A percentile compares a stretch with the other conserved stretches of the same genome.
phyloP scores from a whole-genome alignment of 1,140 invertebrate species.

The Lepidurus couesii region DNA sequence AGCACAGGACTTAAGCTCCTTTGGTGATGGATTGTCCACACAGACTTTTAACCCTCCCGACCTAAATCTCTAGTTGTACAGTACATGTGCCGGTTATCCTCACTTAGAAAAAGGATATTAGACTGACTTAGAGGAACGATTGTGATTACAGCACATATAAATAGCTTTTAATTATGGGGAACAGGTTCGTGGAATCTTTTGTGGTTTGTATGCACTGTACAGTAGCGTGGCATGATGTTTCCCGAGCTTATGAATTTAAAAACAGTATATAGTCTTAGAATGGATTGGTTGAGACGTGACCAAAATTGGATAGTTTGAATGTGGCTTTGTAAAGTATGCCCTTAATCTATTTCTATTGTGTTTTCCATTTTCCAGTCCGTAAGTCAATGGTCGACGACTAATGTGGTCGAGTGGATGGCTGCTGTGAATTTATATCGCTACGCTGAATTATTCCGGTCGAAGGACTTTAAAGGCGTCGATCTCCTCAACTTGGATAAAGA shows the following conservation, averaged over 20 bases:
- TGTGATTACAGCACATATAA: too few relatives aligned
- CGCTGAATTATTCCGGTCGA: conserved; percentile 64
- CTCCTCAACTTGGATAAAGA: conserved; percentile 60
- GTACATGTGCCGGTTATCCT: too few relatives aligned
- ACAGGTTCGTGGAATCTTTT: too few relatives aligned
- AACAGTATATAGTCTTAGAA: not conserved
- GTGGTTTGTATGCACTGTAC: not conserved
- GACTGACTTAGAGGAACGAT: too few relatives aligned
- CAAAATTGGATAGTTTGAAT: not conserved
- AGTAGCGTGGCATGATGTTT: not conserved
- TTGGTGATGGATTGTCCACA: too few relatives aligned
- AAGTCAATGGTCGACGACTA: conserved; percentile 59
- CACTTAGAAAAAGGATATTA: too few relatives aligned
- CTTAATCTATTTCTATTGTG: conserved; percentile 18
- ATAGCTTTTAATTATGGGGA: too few relatives aligned
- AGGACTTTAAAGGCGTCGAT: conserved; percentile 64
- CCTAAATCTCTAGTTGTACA: too few relatives aligned
- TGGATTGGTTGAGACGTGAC: not conserved
- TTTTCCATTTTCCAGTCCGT: conserved; percentile 54
- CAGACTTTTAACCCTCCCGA: too few relatives aligned
- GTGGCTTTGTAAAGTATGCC: not conserved
- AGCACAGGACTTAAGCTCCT: too few relatives aligned
- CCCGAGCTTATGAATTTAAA: not conserved
- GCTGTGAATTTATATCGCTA: conserved; percentile 63
- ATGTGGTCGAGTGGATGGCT: conserved; percentile 72